Percentiles rank a stretch among this genome's conserved stretches.
Evolutionary conservation across 2,113 vertebrate species (phyloP).

Genomic region (Platycercus adscitus): DNA sequence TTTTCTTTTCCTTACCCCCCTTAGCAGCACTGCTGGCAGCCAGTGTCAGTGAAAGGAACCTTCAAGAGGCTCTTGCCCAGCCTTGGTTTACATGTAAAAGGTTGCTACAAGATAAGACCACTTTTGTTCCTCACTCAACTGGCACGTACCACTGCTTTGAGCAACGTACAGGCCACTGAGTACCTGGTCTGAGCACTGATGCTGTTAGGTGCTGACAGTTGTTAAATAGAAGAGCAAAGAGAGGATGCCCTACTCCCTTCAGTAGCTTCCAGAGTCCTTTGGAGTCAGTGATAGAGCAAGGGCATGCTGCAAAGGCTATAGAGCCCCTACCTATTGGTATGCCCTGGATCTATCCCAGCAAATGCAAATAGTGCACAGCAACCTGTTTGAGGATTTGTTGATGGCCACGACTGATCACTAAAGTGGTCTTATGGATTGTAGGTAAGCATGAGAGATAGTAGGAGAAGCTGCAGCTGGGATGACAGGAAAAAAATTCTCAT

Average conservation of each 20-base stretch:
- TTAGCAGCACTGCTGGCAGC: neutral
- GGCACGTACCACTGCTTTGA: neutral
- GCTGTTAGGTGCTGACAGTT: neutral
- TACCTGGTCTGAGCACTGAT: neutral
- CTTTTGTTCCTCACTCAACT: neutral
- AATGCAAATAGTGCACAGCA: neutral
- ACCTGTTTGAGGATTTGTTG: neutral
- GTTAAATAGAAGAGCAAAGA: neutral
- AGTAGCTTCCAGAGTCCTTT: neutral
- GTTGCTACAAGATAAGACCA: neutral
- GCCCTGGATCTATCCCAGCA: neutral
- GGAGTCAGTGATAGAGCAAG: neutral
- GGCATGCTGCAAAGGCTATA: neutral
- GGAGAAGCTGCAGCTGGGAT: neutral
- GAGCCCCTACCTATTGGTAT: neutral
- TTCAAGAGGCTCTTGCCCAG: neutral
- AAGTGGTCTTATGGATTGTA: neutral
- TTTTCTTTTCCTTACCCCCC: neutral
- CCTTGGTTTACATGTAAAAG: neutral
- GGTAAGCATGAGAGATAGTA: neutral
- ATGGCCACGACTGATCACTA: neutral
- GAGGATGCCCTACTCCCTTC: neutral
- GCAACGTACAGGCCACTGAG: fast-evolving
- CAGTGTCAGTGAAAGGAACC: neutral
- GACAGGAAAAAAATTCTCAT: neutral